phyloP scores from a whole-genome alignment of 2,113 vertebrate genomes.

The Polypterus senegalus region DNA sequence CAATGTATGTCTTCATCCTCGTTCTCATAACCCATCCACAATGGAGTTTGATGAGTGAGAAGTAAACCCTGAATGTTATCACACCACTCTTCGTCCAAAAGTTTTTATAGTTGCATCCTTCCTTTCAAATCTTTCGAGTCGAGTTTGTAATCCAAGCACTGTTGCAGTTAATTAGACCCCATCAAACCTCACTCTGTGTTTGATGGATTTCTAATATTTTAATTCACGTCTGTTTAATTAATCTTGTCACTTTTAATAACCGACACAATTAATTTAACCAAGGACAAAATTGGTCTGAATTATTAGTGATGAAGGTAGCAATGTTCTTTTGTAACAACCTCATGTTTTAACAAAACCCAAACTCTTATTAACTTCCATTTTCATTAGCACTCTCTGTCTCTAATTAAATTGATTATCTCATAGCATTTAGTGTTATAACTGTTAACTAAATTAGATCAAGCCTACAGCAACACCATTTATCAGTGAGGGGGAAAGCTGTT shows the following conservation, averaged over 20 bases:
- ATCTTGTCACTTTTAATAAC: slow-evolving; percentile 56
- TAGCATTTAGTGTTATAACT: slow-evolving; percentile 14
- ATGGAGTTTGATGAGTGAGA: no score
- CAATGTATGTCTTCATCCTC: no score
- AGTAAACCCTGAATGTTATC: no score
- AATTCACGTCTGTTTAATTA: slow-evolving; percentile 49
- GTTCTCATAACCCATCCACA: no score
- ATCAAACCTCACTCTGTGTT: slow-evolving; percentile 33
- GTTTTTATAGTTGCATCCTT: no score
- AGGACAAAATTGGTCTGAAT: slow-evolving; percentile 32
- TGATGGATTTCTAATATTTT: slow-evolving; percentile 26
- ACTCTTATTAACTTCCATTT: slow-evolving; percentile 30
- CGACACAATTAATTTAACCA: slow-evolving; percentile 48
- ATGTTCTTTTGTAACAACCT: slow-evolving; percentile 29
- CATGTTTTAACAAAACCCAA: slow-evolving; percentile 17
- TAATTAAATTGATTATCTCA: slow-evolving; percentile 15
- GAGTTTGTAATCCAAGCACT: slow-evolving; percentile 33
- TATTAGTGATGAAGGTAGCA: slow-evolving; percentile 34
- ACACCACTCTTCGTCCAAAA: no score
- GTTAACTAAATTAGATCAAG: slow-evolving; percentile 11
- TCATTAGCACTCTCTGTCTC: slow-evolving; percentile 11
- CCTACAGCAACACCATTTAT: slow-evolving; percentile 1
- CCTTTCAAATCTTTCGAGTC: slow-evolving; percentile 8
- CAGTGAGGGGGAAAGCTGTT: background rate
- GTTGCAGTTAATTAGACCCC: slow-evolving; percentile 31